Base-by-base conservation (phyloP, 2,797 vertebrate genomes). In the Leuciscus waleckii region DNA sequence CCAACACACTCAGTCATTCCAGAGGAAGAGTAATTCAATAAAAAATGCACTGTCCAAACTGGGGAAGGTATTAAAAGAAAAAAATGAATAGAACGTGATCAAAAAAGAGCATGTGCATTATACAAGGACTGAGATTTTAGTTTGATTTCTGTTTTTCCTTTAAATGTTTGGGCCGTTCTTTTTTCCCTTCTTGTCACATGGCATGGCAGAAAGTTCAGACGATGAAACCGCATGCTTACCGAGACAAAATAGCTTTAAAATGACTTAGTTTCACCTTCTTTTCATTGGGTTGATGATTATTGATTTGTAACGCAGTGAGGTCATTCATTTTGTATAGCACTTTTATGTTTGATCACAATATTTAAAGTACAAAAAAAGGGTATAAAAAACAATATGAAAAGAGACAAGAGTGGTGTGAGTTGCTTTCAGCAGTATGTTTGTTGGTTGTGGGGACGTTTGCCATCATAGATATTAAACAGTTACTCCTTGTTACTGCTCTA, bases 401-500 rank as follows among this genome's bases (percentile, higher is more conserved):
- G 92, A 88, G 89, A 91, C 94, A 96, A 95, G 95, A 95, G 95
- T 96, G 96, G 96, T 96, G 96, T 98, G 95, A 96, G 96, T 97
- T 97, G 96, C 97, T 98, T 98, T 96, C 94, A 94, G 96, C 96
- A 96, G 96, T 98, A 96, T 96, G 96, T 98, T 96, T 94, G 97
- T 98, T 94, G 95, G 96, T 97, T 96, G 97, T 99, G 96, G 96
- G 97, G 96, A 95, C 98, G 96, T 99, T 98, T 97, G 96, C 96
- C 96, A 97, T 96, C 97, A 96, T 97, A 97, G 95, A 96, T 98
- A 98, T 97, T 97, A 97, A 98, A 96, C 96, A 98, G 95, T 98
- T 98, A 98, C 94, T 97, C 96, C 96, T 97, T 98, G 97, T 98
- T 97, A 97, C 96, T 96, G 97, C 96, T 98, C 97, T 98, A 97